Base-by-base conservation (phyloP, 2,888 invertebrate genomes). In the Drosophila maculinotata region DNA sequence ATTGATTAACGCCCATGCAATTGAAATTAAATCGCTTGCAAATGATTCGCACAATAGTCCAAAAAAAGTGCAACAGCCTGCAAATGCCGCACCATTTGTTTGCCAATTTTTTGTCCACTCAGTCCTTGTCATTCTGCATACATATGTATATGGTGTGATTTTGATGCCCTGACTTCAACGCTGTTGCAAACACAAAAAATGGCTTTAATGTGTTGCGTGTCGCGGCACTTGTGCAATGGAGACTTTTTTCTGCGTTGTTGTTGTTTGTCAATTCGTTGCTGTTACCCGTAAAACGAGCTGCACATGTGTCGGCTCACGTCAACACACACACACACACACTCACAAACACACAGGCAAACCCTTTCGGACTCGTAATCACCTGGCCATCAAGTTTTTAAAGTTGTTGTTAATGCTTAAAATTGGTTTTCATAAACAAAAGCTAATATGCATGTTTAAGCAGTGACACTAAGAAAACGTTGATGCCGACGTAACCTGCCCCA, bases 1-100 rank as follows among this genome's bases (percentile, higher is more conserved):
- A 58, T 87, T 87, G 87, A 81, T 81, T 87, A 85, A 81, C 85
- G 82, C 72, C 57, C 79, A 60, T 79, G 87, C 87, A 79, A 87
- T 87, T 81, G 69, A 81, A 81, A 85, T 87, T 85, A 79, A 81
- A 81, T 81, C 67, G 83, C 58, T 79, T 48, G 81, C 76, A 84
- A 85, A 87, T 87, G 85, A 87, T 81, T 87, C 82, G 79, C 14
- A 42, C 33, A 33, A 53, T 59, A 51, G 12, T 14, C 31, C 26
- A 33, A 48, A 20, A 33, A 38, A 36, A 20, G 20, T 3, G 4
- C 20, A 20, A 20, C 20, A 20, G 10, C 2, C 2, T 14, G 8
- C 38, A 68, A 63, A 57, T 66, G 56, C 48, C 39, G 58, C 62
- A 73, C 86, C 79, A 78, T 66, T 79, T 75, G 70, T 64, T 67